Base-by-base conservation (phyloP, 2,888 invertebrate species). In the Athalia cordata region DNA sequence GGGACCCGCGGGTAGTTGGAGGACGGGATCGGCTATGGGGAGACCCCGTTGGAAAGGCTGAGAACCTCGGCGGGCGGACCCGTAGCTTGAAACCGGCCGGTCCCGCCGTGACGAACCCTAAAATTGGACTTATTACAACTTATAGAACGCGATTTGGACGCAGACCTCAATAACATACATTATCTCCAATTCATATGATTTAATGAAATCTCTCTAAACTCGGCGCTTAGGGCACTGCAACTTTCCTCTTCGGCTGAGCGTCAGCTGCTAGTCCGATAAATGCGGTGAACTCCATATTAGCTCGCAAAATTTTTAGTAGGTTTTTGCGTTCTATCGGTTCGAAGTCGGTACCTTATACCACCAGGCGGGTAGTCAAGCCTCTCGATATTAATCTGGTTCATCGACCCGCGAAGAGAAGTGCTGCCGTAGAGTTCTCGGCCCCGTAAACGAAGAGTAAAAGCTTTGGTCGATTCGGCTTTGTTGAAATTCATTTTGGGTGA, bases 61-160 rank as follows among this genome's bases (percentile, higher is more conserved):
- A 75, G 62, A 75, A 64, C 75, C 61, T 50, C 75, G 49, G 61
- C 29, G 75, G 45, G n/a, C 62, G 64, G 62, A 57, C 59, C 59
- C 59, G 13, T 47, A 59, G 11, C 68, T 68, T 55, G 83, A 85
- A 83, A 84, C 68, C 29, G 68, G 57, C 59, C 47, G 72, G 62
- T 13, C 62, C 62, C 29, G 87, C 88, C 87, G 88, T 88, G 89
- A 89, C 88, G 87, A 87, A 86, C 86, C 88, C 88, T 87, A 88
- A 90, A 90, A 90, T 89, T 89, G 88, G 89, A 89, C 90, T 89
- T 89, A 89, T 90, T 90, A 90, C 90, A 90, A 90, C 89, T 90
- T 90, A 90, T 89, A 89, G 88, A 89, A 89, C 88, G 87, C 88
- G 88, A 89, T 89, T 90, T 88, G 89, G 89, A 89, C 89, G 89